Evolutionary conservation across 2,888 invertebrate species (phyloP).

Genomic region (Rhodophaea formosa): DNA sequence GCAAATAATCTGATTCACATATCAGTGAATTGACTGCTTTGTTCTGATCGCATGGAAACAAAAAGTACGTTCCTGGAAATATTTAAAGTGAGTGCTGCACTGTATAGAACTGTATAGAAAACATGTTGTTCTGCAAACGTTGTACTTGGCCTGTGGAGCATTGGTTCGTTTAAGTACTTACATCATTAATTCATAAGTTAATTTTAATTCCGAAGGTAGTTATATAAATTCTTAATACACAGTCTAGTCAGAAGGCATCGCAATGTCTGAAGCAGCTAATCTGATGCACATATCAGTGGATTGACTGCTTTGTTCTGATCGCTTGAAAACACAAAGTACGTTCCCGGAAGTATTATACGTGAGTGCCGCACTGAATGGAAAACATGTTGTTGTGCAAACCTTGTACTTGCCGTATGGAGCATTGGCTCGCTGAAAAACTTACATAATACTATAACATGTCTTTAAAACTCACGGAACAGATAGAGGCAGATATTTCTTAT

Average conservation of each 20-base stretch:
- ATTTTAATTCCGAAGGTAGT: too few species aligned
- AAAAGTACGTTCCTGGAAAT: not conserved
- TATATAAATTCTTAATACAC: not conserved
- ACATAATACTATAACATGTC: too few species aligned
- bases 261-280: not conserved
- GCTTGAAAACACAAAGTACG: not conserved
- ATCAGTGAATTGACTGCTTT: constrained; percentile 8
- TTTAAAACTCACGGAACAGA: too few species aligned
- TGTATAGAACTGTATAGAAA: constrained; percentile 10
- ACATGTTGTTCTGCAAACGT: constrained; percentile 7
- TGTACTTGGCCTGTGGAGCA: not conserved
- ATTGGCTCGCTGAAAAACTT: not conserved
- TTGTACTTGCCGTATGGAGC: not conserved
- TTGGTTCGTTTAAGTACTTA: not conserved
- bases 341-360: not conserved
- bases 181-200: too few species aligned
- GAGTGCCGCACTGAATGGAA: constrained; percentile 3
- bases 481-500: too few species aligned
- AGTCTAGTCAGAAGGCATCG: not conserved
- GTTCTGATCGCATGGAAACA: not conserved
- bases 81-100: not conserved
- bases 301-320: constrained; percentile 7
- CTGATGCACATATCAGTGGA: constrained; percentile 12
- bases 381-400: constrained; percentile 8
- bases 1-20: not conserved